Base-by-base conservation (phyloP, 2,113 vertebrate genomes). In the Sprattus sprattus region DNA sequence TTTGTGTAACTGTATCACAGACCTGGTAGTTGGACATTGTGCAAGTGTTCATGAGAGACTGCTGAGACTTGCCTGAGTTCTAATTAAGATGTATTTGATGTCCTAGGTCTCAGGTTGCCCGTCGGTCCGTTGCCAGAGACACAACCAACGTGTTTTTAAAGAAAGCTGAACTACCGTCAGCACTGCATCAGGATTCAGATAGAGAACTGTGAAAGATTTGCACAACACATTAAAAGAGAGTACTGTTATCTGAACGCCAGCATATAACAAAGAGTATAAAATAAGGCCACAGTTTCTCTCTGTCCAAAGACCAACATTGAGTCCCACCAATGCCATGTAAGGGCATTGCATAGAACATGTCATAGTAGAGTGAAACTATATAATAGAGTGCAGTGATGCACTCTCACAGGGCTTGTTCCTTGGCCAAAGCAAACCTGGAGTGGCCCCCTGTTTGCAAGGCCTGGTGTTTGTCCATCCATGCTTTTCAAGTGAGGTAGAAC, bases 91-190 rank as follows among this genome's bases (percentile, higher is more conserved):
- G 54, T 60, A 22, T n/a, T 32, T 81, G 28, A 32, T 45, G 88
- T 82, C 87, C 54, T 88, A 71, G 32, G 83, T 89, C 89, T 87
- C 89, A 85, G 71, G 78, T 22, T 20, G 86, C 8, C 15, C 71
- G 83, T 18, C 81, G 64, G 49, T 45, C 47, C 83, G 82, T 86
- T 84, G 84, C 85, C 75, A 57, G 49, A 82, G 64, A 82, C 46
- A 54, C 67, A 87, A 86, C 86, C 86, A 85, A 88, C 89, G 85
- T 84, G 81, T 67, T 89, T 90, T 87, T 88, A 18, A 4, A 54
- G 15, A 18, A 22, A 60, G 54, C 18, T 18, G 18, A 60, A 60
- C 54, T 60, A 6, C 18, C 22, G 6, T 18, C 54, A 60, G 22
- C 18, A 60, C 54, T 22, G 18, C 54, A 60, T 22, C 54, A 60